phyloP scores from a whole-genome alignment of 2,888 invertebrate species.

The Cenopis cana region DNA sequence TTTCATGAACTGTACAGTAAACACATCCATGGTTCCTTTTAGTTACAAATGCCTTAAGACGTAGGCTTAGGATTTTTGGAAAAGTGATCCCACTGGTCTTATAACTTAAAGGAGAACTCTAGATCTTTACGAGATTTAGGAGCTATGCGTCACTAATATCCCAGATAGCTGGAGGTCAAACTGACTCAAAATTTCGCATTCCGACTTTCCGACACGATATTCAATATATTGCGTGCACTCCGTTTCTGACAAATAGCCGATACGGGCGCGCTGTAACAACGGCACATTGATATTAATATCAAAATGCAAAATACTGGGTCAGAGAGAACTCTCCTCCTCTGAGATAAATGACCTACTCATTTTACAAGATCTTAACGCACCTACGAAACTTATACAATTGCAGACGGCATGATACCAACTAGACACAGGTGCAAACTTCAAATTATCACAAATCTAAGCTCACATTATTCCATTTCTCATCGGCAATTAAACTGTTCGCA shows the following conservation, averaged over 20 bases:
- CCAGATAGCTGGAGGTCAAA: neutral
- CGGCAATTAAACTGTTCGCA: slow-evolving; percentile 29
- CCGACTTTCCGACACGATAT: neutral
- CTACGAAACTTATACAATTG: neutral
- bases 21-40: no score
- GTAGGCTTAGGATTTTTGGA: neutral
- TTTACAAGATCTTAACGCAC: neutral
- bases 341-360: neutral
- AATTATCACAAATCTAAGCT: slow-evolving; percentile 32
- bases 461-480: slow-evolving; percentile 35
- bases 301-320: no score
- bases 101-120: neutral
- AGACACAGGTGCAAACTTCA: slow-evolving; percentile 22
- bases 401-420: neutral
- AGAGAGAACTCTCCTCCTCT: neutral
- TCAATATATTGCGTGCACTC: neutral
- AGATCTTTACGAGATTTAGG: neutral
- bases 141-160: neutral
- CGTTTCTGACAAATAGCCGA: no score
- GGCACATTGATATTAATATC: no score
- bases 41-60: neutral
- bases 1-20: no score
- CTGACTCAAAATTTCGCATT: neutral
- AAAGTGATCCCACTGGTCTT: neutral
- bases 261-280: no score